These are phyloP conservation scores for Petrocephalus microphthalmus DNA, from an alignment of 2,113 vertebrate species.

Conservation along the genomic window DNA sequence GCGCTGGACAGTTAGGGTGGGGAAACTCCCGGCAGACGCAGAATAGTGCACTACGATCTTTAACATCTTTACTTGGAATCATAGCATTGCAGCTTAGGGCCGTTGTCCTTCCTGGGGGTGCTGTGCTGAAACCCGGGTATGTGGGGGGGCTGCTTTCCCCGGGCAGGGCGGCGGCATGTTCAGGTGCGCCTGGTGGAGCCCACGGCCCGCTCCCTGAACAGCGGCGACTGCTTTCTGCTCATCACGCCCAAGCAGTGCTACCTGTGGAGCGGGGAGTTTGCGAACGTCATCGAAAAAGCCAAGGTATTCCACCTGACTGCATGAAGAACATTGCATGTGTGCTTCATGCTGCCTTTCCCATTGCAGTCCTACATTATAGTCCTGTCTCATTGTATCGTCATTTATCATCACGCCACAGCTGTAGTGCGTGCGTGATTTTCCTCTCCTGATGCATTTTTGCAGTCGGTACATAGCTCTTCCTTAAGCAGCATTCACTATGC, in stretches of 20 bases:
- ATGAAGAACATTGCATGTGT: too few species aligned
- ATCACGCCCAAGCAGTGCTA: slow-evolving; percentile 66
- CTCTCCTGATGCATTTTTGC: background rate
- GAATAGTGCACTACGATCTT: background rate
- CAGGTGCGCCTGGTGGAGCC: slow-evolving; percentile 69
- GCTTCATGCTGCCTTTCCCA: too few species aligned
- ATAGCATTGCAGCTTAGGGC: background rate
- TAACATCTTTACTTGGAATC: background rate
- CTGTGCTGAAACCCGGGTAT: background rate
- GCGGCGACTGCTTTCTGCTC: slow-evolving; percentile 70
- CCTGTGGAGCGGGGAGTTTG: slow-evolving; percentile 70
- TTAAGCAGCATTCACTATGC: background rate
- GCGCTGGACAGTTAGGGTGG: background rate
- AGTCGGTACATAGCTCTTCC: background rate
- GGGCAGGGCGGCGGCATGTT: slow-evolving; percentile 62
- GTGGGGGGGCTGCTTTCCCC: background rate
- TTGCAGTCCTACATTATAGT: too few species aligned
- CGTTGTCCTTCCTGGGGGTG: background rate
- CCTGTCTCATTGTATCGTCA: background rate
- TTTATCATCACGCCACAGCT: background rate
- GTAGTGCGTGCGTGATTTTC: background rate
- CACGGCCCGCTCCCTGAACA: slow-evolving; percentile 62
- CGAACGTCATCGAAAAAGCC: slow-evolving; percentile 70
- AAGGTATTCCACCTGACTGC: slow-evolving; percentile 50
- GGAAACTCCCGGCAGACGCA: too few species aligned